Conservation (phyloP, 2,888 invertebrate genomes). For the Gryllus longicercus region DNA sequence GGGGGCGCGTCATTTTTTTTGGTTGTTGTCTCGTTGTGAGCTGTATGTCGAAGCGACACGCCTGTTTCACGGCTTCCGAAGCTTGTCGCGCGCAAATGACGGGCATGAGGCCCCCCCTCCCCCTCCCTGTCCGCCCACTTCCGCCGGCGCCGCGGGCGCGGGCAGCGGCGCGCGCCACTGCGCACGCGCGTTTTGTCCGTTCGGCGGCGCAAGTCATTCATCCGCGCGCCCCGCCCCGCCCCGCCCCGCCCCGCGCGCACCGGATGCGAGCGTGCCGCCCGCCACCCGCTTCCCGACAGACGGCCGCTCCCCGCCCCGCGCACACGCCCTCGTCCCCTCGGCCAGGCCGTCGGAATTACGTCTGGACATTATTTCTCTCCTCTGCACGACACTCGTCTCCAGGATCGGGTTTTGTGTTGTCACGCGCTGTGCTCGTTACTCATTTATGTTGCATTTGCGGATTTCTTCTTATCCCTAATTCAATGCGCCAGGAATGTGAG, state of each 20-base stretch:
- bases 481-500: no score
- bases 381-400: no score
- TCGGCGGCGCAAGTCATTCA: not conserved
- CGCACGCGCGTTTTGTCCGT: constrained; percentile 11
- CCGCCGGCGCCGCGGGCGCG: not conserved
- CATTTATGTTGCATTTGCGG: no score
- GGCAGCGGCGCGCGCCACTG: not conserved
- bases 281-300: not conserved
- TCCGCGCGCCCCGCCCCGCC: not conserved
- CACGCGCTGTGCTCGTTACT: no score
- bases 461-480: no score
- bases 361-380: no score
- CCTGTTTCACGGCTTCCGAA: constrained; percentile 17
- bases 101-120: not conserved
- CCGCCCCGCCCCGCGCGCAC: not conserved
- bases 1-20: no score
- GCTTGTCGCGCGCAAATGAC: constrained; percentile 17
- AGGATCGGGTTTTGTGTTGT: no score
- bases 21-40: not conserved
- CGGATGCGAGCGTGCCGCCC: not conserved
- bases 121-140: not conserved
- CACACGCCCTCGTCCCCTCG: not conserved
- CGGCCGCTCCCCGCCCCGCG: not conserved
- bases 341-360: not conserved
- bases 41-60: not conserved